Base-by-base conservation (phyloP, 2,113 vertebrate genomes). In the Aphyosemion australe region DNA sequence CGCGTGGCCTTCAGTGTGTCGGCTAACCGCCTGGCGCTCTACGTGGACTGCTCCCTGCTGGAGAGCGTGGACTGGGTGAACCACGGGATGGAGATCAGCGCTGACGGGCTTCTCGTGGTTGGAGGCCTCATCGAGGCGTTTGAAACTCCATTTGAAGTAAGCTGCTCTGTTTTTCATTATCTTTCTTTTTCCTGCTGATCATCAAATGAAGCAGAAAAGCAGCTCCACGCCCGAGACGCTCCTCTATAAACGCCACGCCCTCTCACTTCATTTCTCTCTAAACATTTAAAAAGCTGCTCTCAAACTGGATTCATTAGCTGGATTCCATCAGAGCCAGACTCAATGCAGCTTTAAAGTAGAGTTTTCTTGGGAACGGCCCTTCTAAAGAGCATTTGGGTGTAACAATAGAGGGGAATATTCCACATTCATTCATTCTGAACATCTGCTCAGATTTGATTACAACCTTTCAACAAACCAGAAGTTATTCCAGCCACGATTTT, bases 131-230 rank as follows among this genome's bases (percentile, higher is more conserved):
- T 94, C 0, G 92, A 94, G 59, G 76, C 88, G 42, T 94, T 92
- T 0, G 94, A 96, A 74, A 93, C 92, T 16, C 95, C 95, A 0
- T 97, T 96, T 67, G 89, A 95, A 91, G 95, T 96, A 78, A 77
- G 78, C 51, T 41, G n/a, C 59, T 45, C 34, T 37, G 60, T 12
- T 47, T 32, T 12, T 26, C 49, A 53, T 7, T 10, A 7, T 53
- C 6, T 20, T n/a, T 43, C 6, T 19, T 20, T 21, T 42, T 32
- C 18, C 43, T 9, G 65, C 3, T 65, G 4, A 54, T 61, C 34
- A 48, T 60, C 51, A 74, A 59, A 32, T 19, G n/a, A 47, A 12
- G 14, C 16, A 49, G 46, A 57, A 45, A 56, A 57, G 59, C 31
- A 47, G 16, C 56, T 12, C 12, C 8, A 6, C 41, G 26, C 49